Evolutionary conservation across 2,113 vertebrate genomes (phyloP).

Genomic region (Sorex fumeus): DNA sequence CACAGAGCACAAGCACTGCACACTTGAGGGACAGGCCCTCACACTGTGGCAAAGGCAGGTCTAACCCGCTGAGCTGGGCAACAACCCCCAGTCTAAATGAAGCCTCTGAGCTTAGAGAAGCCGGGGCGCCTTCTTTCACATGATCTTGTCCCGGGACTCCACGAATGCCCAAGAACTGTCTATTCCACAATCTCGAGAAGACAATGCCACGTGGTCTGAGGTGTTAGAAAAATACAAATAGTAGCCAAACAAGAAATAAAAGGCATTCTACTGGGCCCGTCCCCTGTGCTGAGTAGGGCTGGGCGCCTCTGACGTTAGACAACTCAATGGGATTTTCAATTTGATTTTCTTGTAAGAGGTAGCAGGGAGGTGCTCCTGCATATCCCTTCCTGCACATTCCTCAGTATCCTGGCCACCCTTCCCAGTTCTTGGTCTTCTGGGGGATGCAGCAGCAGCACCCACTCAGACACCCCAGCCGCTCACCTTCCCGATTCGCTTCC

Average conservation of each 20-base stretch:
- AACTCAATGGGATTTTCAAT: neutral
- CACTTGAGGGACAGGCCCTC: neutral
- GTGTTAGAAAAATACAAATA: slow-evolving; percentile 44
- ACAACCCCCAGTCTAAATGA: neutral
- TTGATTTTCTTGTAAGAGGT: neutral
- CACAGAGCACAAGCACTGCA: neutral
- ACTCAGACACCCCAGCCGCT: slow-evolving; percentile 45
- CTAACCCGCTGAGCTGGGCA: slow-evolving; percentile 20
- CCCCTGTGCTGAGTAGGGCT: neutral
- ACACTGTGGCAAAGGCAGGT: neutral
- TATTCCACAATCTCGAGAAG: neutral
- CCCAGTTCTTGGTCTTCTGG: neutral
- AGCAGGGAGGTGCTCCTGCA: neutral
- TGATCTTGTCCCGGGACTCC: neutral
- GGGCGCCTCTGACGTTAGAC: neutral
- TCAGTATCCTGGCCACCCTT: neutral
- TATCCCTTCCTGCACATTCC: neutral
- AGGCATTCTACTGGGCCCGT: neutral
- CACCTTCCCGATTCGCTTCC: slow-evolving; percentile 98
- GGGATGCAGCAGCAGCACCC: slow-evolving; percentile 10
- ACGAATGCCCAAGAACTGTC: neutral
- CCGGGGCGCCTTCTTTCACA: neutral
- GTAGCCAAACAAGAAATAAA: neutral
- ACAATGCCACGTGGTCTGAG: neutral
- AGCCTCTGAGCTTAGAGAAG: neutral